These are phyloP conservation scores for Pteropus rufus DNA, from an alignment of 2,797 vertebrate genomes.

Conservation along the genomic window DNA sequence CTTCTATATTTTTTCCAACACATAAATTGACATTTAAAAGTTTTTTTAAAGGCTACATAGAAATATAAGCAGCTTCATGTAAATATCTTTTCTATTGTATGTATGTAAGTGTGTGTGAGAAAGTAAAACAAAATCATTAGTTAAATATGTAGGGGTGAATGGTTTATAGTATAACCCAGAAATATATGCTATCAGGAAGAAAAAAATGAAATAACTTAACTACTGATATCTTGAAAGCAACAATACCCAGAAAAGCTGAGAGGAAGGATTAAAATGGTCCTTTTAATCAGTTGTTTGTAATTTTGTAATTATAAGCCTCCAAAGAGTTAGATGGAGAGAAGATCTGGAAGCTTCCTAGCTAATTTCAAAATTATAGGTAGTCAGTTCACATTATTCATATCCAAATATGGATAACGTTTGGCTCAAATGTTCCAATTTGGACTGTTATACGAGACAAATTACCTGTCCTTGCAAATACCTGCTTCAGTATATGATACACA, in stretches of 20 bases:
- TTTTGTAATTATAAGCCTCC: neutral
- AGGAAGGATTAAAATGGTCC: neutral
- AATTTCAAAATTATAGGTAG: neutral
- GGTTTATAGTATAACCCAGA: neutral
- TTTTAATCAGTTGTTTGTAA: neutral
- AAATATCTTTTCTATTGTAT: conserved; percentile 2
- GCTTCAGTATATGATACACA: neutral
- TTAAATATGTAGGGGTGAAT: neutral
- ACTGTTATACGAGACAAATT: neutral
- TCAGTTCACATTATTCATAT: neutral
- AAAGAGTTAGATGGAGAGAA: neutral
- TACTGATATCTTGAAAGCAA: neutral
- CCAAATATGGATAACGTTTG: neutral
- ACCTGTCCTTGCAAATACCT: neutral
- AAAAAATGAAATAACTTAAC: conserved; percentile 31
- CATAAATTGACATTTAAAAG: neutral
- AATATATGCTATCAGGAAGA: neutral
- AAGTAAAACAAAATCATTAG: neutral
- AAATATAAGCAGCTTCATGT: conserved; percentile 11
- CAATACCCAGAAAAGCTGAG: neutral
- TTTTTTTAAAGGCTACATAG: conserved; percentile 14
- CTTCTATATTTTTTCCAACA: neutral
- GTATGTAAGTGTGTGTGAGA: neutral
- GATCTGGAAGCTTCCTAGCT: neutral
- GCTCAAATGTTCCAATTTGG: neutral